These are phyloP conservation scores for Epinotia nisella DNA, from an alignment of 2,888 invertebrate genomes.

Conservation along the genomic window DNA sequence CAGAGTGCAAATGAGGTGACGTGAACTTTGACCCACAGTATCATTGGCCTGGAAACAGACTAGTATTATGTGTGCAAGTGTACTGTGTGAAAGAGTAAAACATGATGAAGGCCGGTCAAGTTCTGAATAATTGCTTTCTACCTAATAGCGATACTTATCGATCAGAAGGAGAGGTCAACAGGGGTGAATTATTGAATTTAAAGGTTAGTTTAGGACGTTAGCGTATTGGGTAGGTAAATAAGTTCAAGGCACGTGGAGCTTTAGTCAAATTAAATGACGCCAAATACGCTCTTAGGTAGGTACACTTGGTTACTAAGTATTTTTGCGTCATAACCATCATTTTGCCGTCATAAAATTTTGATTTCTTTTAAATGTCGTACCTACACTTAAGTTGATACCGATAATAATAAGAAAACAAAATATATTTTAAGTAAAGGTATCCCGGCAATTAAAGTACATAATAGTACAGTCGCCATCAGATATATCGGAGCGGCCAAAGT, in stretches of 20 bases:
- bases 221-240: not conserved
- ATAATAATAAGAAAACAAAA: too few relatives aligned
- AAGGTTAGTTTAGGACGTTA: not conserved
- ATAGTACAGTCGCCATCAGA: too few relatives aligned
- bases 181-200: not conserved
- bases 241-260: not conserved
- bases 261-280: not conserved
- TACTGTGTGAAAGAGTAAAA: slow-evolving; percentile 7
- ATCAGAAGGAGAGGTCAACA: not conserved
- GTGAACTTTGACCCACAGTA: slow-evolving; percentile 57
- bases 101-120: slow-evolving; percentile 15
- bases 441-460: too few relatives aligned
- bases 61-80: not conserved
- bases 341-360: too few relatives aligned
- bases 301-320: too few relatives aligned
- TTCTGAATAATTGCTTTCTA: slow-evolving; percentile 16
- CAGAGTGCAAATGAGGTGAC: slow-evolving; percentile 49
- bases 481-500: too few relatives aligned
- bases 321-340: too few relatives aligned
- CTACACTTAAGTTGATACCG: too few relatives aligned
- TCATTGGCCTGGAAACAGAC: slow-evolving; percentile 39
- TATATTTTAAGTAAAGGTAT: too few relatives aligned
- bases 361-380: too few relatives aligned
- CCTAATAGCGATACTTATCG: not conserved
- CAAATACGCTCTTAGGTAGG: too few relatives aligned